Evolutionary conservation across 2,797 vertebrate species (phyloP).

Genomic region (Bucorvus abyssinicus): DNA sequence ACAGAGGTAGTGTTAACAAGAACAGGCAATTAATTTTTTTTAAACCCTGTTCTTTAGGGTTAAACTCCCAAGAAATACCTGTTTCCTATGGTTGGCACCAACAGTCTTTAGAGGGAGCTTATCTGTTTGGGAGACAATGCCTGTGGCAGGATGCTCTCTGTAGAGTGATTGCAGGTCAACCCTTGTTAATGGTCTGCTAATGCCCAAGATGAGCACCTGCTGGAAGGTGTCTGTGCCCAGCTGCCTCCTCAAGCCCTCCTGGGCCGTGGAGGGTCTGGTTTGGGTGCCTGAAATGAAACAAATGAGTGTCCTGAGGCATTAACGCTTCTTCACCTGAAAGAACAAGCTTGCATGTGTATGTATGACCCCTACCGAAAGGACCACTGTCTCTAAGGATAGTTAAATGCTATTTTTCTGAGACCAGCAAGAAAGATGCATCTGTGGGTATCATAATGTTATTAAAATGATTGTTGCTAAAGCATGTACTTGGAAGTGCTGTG

Average conservation of each 20-base stretch:
- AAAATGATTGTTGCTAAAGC: not conserved
- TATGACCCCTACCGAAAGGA: not conserved
- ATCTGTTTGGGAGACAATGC: not conserved
- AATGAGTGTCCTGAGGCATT: not conserved
- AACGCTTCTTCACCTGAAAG: not conserved
- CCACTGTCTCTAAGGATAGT: not conserved
- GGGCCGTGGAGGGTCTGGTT: not conserved
- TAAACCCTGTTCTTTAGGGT: not conserved
- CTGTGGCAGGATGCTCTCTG: not conserved
- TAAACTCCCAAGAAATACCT: not conserved
- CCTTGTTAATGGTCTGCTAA: not conserved
- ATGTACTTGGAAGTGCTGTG: not conserved
- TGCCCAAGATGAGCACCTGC: not conserved
- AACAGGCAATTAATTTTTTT: not conserved
- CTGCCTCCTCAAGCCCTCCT: not conserved
- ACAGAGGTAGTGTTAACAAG: not conserved
- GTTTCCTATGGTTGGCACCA: not conserved
- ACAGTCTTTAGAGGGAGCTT: not conserved
- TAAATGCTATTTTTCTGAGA: not conserved
- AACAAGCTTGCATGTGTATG: rapidly evolving
- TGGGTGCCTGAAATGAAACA: not conserved
- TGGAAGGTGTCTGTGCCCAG: not conserved
- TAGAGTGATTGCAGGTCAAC: not conserved
- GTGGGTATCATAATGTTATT: not conserved
- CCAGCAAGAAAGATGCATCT: not conserved